Conservation (phyloP, 2,113 vertebrate species). For the Gambusia affinis region DNA sequence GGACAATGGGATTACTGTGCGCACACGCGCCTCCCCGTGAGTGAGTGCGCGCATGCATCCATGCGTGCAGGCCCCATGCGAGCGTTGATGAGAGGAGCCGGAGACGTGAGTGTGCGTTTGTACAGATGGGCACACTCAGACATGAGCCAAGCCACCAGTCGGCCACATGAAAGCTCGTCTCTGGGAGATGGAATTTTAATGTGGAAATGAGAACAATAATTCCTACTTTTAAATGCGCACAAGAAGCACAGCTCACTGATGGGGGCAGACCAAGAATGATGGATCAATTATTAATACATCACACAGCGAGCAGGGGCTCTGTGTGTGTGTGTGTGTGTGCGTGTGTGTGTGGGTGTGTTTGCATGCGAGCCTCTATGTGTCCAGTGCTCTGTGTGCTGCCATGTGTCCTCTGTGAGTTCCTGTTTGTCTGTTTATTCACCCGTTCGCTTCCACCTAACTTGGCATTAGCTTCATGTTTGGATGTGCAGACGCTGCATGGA, state of each 20-base stretch:
- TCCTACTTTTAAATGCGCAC: slow-evolving; percentile 76
- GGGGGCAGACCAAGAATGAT: slow-evolving; percentile 70
- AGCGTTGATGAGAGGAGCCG: slow-evolving; percentile 30
- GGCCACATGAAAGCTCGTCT: slow-evolving; percentile 77
- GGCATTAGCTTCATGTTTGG: slow-evolving; percentile 51
- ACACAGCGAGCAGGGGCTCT: slow-evolving; percentile 34
- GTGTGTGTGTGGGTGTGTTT: slow-evolving; percentile 53
- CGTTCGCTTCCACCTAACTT: slow-evolving; percentile 58
- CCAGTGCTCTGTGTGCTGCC: slow-evolving; percentile 48
- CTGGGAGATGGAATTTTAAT: slow-evolving; percentile 79
- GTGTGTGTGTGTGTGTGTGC: slow-evolving; percentile 46
- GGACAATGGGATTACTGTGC: slow-evolving; percentile 44
- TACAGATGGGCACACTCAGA: slow-evolving; percentile 74
- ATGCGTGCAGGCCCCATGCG: slow-evolving; percentile 24
- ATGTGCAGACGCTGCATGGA: slow-evolving; percentile 18
- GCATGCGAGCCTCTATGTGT: slow-evolving; percentile 39
- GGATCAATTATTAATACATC: slow-evolving; percentile 78
- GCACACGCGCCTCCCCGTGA: slow-evolving; percentile 9
- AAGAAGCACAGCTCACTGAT: slow-evolving; percentile 67
- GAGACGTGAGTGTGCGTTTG: slow-evolving; percentile 51
- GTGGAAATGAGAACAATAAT: slow-evolving; percentile 81
- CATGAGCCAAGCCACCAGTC: slow-evolving; percentile 77
- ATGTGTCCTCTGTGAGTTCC: slow-evolving; percentile 54
- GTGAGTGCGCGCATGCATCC: slow-evolving; percentile 19
- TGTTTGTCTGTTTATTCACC: slow-evolving; percentile 72